These are phyloP conservation scores for Luehdorfia chinensis DNA, from an alignment of 1,140 invertebrate species.

Conservation along the genomic window DNA sequence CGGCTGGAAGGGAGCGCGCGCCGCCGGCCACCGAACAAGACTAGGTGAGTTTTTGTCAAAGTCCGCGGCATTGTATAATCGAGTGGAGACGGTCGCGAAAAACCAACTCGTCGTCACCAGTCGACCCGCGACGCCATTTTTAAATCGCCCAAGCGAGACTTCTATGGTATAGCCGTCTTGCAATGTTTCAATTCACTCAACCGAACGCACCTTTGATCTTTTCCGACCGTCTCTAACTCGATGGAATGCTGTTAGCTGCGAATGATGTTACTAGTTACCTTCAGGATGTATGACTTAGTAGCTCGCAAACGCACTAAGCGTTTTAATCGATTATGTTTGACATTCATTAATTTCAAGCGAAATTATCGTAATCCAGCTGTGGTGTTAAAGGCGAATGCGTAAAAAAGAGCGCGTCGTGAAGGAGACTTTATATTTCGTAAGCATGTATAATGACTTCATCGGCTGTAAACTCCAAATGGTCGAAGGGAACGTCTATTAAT, in stretches of 20 bases:
- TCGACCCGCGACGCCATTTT: constrained; percentile 67
- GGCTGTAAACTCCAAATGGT: constrained; percentile 26
- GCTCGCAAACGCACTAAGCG: background rate
- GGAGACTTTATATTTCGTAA: constrained; percentile 50
- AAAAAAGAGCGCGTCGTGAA: constrained; percentile 24
- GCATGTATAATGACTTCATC: constrained; percentile 65
- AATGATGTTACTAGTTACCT: background rate
- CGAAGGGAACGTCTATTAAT: constrained; percentile 54
- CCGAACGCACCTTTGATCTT: constrained; percentile 54
- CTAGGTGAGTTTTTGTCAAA: constrained; percentile 76
- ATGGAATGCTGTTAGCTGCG: constrained; percentile 1
- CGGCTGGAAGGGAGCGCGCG: constrained; percentile 43
- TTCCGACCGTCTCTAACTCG: constrained; percentile 56
- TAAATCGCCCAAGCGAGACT: constrained; percentile 62
- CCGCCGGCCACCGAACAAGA: constrained; percentile 68
- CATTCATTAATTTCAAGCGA: constrained; percentile 24
- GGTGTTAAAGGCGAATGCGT: constrained; percentile 27
- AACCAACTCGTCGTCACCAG: constrained; percentile 67
- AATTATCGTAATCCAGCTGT: constrained; percentile 23
- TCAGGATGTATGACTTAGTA: constrained; percentile 18
- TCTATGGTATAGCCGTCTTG: constrained; percentile 60
- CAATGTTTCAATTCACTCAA: constrained; percentile 72
- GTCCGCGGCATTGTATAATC: constrained; percentile 74
- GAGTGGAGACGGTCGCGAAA: constrained; percentile 74
- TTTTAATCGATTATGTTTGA: constrained; percentile 10